Base-by-base conservation (phyloP, 2,888 invertebrate species). In the Gymnoscelis rufifasciata region DNA sequence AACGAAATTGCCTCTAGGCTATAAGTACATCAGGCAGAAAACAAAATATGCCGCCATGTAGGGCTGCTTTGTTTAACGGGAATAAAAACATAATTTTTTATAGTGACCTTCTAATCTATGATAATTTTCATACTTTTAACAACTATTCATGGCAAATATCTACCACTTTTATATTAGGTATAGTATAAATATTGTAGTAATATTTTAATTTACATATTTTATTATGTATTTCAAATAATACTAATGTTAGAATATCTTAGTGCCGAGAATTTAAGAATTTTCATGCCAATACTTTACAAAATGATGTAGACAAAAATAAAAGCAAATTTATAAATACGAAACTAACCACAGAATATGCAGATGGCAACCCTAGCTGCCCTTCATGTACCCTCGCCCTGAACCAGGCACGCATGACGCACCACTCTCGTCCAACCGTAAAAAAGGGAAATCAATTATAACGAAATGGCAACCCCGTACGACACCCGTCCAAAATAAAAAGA, bases 391-490 rank as follows among this genome's bases (percentile, higher is more conserved):
- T 69, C 67, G 68, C 75, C 74, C 70, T 66, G 63, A 64, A 66
- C 65, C 67, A 66, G 59, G 64, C 65, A 66, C 68, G 71, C 77
- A 71, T 74, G 74, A 72, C 73, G 68, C 61, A 64, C 68, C 75
- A 70, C 67, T 73, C 71, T 71, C 77, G 64, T 64, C 76, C 77
- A 71, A 75, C 79, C 83, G 78, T 82, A 77, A 83, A 83, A 83
- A 82, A 78, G 76, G 79, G 75, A 78, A 84, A 86, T 83, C 84
- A 87, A 83, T 84, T 84, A 83, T 78, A 78, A 66, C 76, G 71
- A 81, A 80, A 79, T 82, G 78, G 76, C 79, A 75, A 71, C 68
- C 73, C 70, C 65, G 61, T 65, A 65, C 57, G 60, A 58, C 62
- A 57, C 59, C 54, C 59, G 60, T 26, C 78, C 74, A 70, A 52